These are phyloP conservation scores for Argyrosomus japonicus DNA, from an alignment of 2,113 vertebrate species.

Conservation along the genomic window DNA sequence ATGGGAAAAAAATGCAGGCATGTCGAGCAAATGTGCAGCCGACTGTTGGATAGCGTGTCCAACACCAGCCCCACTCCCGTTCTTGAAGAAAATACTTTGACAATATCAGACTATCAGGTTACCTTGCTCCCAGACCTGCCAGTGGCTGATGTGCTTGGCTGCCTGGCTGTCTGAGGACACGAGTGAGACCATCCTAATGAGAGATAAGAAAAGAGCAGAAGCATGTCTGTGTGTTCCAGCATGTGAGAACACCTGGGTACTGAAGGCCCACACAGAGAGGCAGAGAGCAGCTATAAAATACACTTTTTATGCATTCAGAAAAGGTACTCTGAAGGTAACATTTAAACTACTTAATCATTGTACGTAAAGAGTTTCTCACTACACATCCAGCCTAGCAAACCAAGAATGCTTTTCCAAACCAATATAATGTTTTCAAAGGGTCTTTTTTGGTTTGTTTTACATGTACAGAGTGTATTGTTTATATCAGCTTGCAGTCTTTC, in stretches of 20 bases:
- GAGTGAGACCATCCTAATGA: slow-evolving; percentile 47
- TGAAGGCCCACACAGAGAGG: background rate
- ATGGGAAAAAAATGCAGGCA: background rate
- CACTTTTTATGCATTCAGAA: background rate
- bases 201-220: slow-evolving; percentile 40
- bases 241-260: background rate
- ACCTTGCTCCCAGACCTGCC: slow-evolving; percentile 32
- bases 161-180: slow-evolving; percentile 28
- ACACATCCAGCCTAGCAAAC: background rate
- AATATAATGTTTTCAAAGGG: background rate
- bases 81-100: background rate
- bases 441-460: background rate
- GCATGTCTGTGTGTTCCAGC: background rate
- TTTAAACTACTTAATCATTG: slow-evolving; percentile 10
- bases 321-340: background rate
- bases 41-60: slow-evolving; percentile 12
- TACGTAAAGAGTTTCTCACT: background rate
- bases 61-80: slow-evolving; percentile 7
- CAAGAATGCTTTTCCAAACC: background rate
- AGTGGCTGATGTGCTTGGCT: slow-evolving; percentile 37
- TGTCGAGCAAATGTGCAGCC: slow-evolving; percentile 8
- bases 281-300: background rate
- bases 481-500: background rate
- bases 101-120: slow-evolving; percentile 14
- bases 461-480: background rate